Evolutionary conservation across 2,113 vertebrate genomes (phyloP).

Genomic region (Cinclus mexicanus): DNA sequence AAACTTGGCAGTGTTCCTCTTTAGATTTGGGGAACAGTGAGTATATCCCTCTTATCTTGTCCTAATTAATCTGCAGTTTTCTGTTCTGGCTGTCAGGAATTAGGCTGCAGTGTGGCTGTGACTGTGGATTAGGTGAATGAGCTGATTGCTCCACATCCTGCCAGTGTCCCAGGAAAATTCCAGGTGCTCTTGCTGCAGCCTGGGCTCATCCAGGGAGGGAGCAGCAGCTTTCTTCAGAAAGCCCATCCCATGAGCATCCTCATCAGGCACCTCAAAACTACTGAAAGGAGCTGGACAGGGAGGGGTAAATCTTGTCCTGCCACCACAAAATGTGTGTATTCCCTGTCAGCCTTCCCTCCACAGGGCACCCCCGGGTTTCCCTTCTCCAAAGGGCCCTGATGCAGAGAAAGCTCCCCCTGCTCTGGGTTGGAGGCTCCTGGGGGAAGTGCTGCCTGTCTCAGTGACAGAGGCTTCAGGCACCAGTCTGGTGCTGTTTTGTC

Average conservation of each 20-base stretch:
- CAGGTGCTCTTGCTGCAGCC: background rate
- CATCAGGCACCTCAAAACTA: background rate
- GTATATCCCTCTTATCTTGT: background rate
- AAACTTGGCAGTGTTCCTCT: background rate
- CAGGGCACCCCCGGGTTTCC: rapidly evolving
- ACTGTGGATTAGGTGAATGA: background rate
- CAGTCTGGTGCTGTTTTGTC: background rate
- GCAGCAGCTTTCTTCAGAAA: background rate
- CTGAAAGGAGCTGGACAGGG: rapidly evolving
- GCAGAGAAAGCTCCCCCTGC: background rate
- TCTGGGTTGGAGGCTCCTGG: background rate
- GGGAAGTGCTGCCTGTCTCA: background rate
- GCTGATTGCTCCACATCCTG: background rate
- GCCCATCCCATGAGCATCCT: rapidly evolving
- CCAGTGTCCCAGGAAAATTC: background rate
- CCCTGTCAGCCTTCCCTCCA: background rate
- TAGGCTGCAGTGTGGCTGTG: background rate
- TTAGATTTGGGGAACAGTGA: background rate
- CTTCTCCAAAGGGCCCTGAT: background rate
- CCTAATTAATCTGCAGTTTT: background rate
- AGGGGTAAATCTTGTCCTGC: background rate
- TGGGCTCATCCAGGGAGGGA: background rate
- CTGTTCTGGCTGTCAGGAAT: background rate
- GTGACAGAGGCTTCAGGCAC: background rate
- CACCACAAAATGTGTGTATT: no score